Evolutionary conservation across 2,888 invertebrate genomes (phyloP), one percentile per base, ranked within the genome.

Genomic region (Halictus quadricinctus): DNA sequence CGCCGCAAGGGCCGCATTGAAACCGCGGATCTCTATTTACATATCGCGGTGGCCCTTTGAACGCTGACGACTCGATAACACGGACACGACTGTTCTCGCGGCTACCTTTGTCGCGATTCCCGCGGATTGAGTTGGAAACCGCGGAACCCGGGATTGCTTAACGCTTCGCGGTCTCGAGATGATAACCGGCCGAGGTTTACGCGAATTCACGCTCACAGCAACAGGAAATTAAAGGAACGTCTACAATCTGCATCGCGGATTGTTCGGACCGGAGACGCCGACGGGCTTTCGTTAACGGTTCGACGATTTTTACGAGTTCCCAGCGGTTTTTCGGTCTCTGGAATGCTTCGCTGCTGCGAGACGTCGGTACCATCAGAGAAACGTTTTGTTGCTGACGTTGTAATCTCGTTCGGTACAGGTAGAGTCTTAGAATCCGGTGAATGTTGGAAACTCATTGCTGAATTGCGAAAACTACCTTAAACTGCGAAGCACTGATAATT

Each of bases 1-100:
- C 69, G 72, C 72, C 60, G 5, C 60, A 15, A 15, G 72, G 73
- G 25, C 74, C 74, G 29, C 66, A 72, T 79, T 73, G 72, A 83
- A 84, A 78, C 46, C 69, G 58, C 74, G 25, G 3, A 73, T 75
- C 76, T 75, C 74, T 76, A 87, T 89, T 88, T 88, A 80, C 84
- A 87, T 85, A 81, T 84, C 80, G 79, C 73, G 29, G 48, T 73
- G 76, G 25, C 21, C 70, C 72, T 48, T 79, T 46, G 70, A 54
- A 36, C 29, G 50, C 60, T 84, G 84, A 78, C 73, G 77, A 60
- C 74, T 82, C 83, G 83, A 82, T 69, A 60, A 70, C 54, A n/a
- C 43, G 64, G 69, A 70, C 77, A 77, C 60, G 18, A 25, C 29
- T 29, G 1, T 18, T 36, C 36, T 25, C 8, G 46, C 25, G 15